Base-by-base conservation (phyloP, 30 jellyfish, hydroid and myxozoan species). In the Pelagia noctiluca region DNA sequence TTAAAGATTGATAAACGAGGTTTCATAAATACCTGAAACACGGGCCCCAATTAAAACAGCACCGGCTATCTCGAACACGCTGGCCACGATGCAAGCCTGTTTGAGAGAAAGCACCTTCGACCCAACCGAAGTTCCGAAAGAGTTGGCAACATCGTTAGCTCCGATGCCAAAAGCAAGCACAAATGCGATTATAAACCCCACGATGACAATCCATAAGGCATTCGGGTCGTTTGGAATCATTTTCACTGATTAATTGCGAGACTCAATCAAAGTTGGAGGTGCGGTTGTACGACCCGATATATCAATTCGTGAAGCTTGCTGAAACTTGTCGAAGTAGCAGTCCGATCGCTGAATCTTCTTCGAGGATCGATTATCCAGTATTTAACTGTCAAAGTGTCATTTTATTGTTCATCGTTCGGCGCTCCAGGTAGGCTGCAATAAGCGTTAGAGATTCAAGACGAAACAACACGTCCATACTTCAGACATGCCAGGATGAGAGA, bases 71-170 rank as follows among this genome's bases (percentile, higher is more conserved):
- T 90, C 97, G 61, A 83, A 90, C 12, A 90, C 61, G 61, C 91
- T 71, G 29, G 97, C 97, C n/a, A 90, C 46, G 31, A 84, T 13
- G 50, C 86, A 75, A 0, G 94, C 96, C 61, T 83, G 91, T 49
- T 60, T 71, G 52, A 90, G 50, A 7, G 83, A 63, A 33, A 90
- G 71, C 0, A 76, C 94, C 48, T 84, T 84, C 25, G 97, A 53
- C 10, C 97, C 97, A 65, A 82, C 95, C 1, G 95, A 68, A 42
- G 97, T 90, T 16, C 96, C 97, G 63, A 90, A 90, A 13, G 95
- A 76, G 80, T 90, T 90, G 12, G 97, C 95, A 16, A 90, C 97
- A 83, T 90, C 97, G 50, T 90, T 90, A 62, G 97, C 97, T 63
- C 97, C 97, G 29, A 90, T 82, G 23, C 97, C 97, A 76, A 90